These are phyloP conservation scores for Poeciliopsis turrubarensis DNA, from an alignment of 2,113 vertebrate species.

Conservation along the genomic window DNA sequence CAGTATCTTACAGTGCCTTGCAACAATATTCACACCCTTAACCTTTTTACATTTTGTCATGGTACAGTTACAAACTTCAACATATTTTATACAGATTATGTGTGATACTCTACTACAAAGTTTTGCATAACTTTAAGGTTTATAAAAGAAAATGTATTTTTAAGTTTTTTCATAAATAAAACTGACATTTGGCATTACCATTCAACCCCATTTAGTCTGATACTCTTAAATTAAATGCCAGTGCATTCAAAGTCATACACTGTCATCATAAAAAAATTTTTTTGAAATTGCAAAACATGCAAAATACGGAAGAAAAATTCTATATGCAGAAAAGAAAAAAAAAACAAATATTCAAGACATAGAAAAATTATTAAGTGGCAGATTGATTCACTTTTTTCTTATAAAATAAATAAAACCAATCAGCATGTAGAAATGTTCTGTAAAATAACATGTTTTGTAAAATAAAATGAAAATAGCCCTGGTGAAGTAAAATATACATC, in stretches of 20 bases:
- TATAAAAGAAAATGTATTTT: neutral
- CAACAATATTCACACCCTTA: no score
- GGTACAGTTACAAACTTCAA: neutral
- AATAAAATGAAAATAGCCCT: neutral
- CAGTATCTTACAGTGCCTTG: no score
- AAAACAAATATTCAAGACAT: neutral
- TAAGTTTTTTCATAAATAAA: neutral
- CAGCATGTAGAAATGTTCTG: neutral
- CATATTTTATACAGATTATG: neutral
- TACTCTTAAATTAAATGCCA: neutral
- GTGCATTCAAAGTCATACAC: neutral
- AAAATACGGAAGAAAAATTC: neutral
- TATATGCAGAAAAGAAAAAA: neutral
- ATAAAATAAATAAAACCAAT: neutral
- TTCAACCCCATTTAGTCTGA: neutral
- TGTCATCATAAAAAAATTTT: neutral
- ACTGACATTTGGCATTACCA: neutral
- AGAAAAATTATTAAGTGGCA: neutral
- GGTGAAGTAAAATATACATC: neutral
- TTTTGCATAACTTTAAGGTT: neutral
- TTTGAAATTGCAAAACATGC: constrained; percentile 50
- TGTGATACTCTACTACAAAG: neutral
- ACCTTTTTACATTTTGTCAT: neutral
- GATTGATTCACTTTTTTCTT: neutral
- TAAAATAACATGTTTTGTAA: neutral